A percentile compares a stretch with the other conserved stretches of the same genome.
Evolutionary conservation across 1,140 invertebrate species (phyloP).

Genomic region (Archivesica marissinica): DNA sequence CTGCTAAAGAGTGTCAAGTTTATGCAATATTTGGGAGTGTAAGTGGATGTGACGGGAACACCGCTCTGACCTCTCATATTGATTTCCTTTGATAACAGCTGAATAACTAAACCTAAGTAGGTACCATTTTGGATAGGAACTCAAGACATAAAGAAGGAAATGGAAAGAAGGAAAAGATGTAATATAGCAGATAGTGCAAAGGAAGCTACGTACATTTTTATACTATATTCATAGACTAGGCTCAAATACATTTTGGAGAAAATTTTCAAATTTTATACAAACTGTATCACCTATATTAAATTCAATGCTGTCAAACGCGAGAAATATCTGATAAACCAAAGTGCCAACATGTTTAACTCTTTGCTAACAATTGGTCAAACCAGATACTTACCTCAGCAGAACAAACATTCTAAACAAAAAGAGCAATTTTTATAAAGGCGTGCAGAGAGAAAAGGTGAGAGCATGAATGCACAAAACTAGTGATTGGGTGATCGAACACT

Average conservation of each 20-base stretch:
- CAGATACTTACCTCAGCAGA: background rate
- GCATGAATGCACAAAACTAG: too few relatives aligned
- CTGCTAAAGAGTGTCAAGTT: conserved; percentile 28
- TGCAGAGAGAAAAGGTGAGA: background rate
- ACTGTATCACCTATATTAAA: too few relatives aligned
- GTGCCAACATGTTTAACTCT: too few relatives aligned
- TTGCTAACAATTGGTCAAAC: too few relatives aligned
- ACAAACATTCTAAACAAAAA: background rate
- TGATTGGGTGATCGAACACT: too few relatives aligned
- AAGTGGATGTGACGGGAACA: background rate
- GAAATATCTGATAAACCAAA: too few relatives aligned
- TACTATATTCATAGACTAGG: too few relatives aligned
- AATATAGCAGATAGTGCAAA: background rate
- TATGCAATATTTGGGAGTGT: conserved; percentile 52
- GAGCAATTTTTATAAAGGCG: background rate
- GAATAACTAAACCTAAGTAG: conserved; percentile 14
- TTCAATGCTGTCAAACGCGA: too few relatives aligned
- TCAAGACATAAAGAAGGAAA: conserved; percentile 35
- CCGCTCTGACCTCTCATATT: background rate
- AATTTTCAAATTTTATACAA: too few relatives aligned
- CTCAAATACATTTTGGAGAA: too few relatives aligned
- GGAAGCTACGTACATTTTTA: too few relatives aligned
- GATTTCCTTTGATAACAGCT: conserved; percentile 14
- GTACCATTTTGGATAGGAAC: background rate
- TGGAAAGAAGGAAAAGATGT: background rate